Conservation (phyloP, 2,797 vertebrate species). For the Synanceia verrucosa region DNA sequence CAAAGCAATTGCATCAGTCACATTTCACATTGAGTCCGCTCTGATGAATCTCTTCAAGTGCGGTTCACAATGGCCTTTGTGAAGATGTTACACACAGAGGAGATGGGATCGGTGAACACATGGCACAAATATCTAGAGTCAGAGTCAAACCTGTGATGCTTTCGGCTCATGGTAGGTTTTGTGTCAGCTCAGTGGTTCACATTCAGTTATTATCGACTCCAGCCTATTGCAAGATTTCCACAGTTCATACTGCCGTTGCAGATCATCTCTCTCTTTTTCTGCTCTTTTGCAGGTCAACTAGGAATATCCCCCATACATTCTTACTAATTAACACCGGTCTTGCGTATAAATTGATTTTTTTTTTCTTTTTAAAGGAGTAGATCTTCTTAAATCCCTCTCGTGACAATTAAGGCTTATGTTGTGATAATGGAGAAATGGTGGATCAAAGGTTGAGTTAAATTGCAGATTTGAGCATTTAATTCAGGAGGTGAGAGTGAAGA, state of each 20-base stretch:
- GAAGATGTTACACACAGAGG: background rate
- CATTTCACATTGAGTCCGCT: slow-evolving; percentile 1
- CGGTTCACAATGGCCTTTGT: background rate
- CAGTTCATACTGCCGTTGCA: slow-evolving; percentile 14
- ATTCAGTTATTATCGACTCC: background rate
- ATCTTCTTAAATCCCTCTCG: slow-evolving; percentile 77
- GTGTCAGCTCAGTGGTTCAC: background rate
- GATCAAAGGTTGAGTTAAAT: slow-evolving; percentile 77
- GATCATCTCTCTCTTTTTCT: slow-evolving; percentile 18
- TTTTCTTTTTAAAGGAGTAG: slow-evolving; percentile 67
- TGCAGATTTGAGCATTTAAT: slow-evolving; percentile 60
- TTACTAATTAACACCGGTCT: slow-evolving; percentile 68
- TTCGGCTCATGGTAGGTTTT: background rate
- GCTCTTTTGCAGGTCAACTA: slow-evolving; percentile 53
- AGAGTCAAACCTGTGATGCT: background rate
- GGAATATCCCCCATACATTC: slow-evolving; percentile 63
- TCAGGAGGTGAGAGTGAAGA: slow-evolving; percentile 44
- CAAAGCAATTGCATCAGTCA: slow-evolving; percentile 36
- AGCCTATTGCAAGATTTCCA: background rate
- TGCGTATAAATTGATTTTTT: slow-evolving; percentile 67
- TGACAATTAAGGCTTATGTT: slow-evolving; percentile 77
- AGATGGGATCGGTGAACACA: background rate
- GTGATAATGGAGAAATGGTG: slow-evolving; percentile 71
- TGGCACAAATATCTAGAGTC: background rate
- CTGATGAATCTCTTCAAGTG: slow-evolving; percentile 18